Evolutionary conservation across 2,888 invertebrate genomes (phyloP), one percentile per base, ranked within the genome.

Genomic region (Calameuta filiformis): DNA sequence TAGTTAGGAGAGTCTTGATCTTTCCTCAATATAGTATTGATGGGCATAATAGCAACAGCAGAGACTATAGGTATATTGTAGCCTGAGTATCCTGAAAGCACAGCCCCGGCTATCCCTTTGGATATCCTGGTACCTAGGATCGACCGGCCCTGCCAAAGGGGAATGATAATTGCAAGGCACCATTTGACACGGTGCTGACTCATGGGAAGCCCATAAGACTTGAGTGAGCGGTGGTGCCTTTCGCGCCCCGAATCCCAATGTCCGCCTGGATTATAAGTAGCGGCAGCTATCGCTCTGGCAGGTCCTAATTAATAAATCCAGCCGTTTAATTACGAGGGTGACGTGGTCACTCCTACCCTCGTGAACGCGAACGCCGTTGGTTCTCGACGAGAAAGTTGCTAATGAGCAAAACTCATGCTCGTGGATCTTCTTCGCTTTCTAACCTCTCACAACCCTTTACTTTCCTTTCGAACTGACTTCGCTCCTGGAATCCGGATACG

Each of bases 401-500:
- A 82, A 84, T 79, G 83, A 82, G 81, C 79, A 80, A 82, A 85
- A 82, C 81, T 83, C 78, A 23, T 78, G 74, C 78, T 75, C 79
- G 79, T n/a, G 76, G 75, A 76, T 81, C 77, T 80, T 77, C 74
- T 71, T 78, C 56, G 34, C 68, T 73, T 74, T 23, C 74, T 74
- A 15, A 34, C 12, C 56, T 56, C 23, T 56, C 23, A 23, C 56
- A 6, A 6, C 23, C 56, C 56, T 2, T 56, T 56, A 56, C 23
- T 23, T 56, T 23, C 23, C 23, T 56, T 23, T 56, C 9, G 23
- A 56, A 56, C 23, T 23, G 9, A 23, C 56, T 56, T 56, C 1
- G 23, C 23, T 56, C 56, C 6, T 56, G 56, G 56, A 9, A 23
- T 56, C 23, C 56, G 56, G 23, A 23, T 15, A 15, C 56, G 56